phyloP scores from a whole-genome alignment of 1,140 invertebrate genomes.

The Ceratitis capitata region DNA sequence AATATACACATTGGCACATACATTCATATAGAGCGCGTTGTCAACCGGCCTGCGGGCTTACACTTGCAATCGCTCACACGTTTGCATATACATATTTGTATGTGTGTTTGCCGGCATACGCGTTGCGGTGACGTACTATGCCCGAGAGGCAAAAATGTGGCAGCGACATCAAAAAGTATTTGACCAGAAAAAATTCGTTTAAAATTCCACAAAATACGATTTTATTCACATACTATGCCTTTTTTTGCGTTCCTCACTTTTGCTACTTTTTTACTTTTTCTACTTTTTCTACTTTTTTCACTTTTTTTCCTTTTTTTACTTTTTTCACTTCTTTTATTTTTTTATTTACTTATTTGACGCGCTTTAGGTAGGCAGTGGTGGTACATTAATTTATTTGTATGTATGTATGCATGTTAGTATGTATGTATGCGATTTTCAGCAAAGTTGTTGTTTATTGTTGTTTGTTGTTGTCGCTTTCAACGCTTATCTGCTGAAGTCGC shows the following conservation, averaged over 20 bases:
- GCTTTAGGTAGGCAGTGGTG: not conserved
- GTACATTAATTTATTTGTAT: not conserved
- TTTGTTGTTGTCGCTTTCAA: not conserved
- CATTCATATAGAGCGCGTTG: not conserved
- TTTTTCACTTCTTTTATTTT: no score
- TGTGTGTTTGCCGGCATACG: no score
- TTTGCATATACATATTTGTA: no score
- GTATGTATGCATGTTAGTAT: not conserved
- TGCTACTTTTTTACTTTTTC: no score
- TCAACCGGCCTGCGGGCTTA: not conserved
- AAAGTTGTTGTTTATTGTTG: not conserved
- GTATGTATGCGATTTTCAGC: no score
- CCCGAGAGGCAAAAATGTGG: conserved; percentile 23
- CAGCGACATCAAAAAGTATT: conserved; percentile 35
- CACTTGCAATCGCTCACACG: conserved; percentile 29
- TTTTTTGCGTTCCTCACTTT: no score
- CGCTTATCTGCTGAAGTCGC: conserved; percentile 74
- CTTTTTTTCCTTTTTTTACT: no score
- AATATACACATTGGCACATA: not conserved
- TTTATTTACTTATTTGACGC: no score
- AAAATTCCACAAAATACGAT: conserved; percentile 31
- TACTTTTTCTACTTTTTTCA: no score
- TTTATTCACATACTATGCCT: not conserved
- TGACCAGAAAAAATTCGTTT: conserved; percentile 38
- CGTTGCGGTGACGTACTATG: not conserved